Base-by-base conservation (phyloP, 2,113 vertebrate genomes). In the Clupea harengus region DNA sequence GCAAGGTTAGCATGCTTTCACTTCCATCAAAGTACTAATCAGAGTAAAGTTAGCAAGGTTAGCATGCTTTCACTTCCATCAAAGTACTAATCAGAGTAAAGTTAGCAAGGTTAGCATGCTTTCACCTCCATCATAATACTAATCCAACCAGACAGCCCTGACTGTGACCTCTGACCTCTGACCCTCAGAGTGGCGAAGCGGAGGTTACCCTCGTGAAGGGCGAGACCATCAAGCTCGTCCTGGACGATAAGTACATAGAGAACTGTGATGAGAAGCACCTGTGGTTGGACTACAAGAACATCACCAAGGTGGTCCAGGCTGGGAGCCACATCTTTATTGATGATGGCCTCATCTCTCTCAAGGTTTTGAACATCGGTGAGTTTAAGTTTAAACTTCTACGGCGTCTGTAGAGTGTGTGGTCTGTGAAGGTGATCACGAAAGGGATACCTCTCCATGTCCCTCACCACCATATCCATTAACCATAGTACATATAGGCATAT, bases 211-310 rank as follows among this genome's bases (percentile, higher is more conserved):
- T 99, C 50, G 97, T 96, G 92, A 99, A 96, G 88, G 97, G 97
- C 0, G 91, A 95, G 5, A 85, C 87, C 0, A 96, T 99, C 78
- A 99, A 97, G 92, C 82, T 99, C 81, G 99, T 97, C 0, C 91
- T 98, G 6, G 97, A 99, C 6, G 91, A 99, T 13, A 91, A 95
- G 67, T 98, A 90, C 93, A 97, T 91, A 95, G 97, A 99, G 0
- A 97, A 95, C 0, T 99, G 98, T 0, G 97, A 99, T 0, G 98
- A 99, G 49, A 95, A 96, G 0, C 82, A 89, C 0, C 93, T 99
- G 84, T 99, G 98, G 98, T 1, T 99, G n/a, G 98, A 99, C 95
- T 99, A 99, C 93, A 99, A 99, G 94, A 99, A 99, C 90, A 95
- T 99, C 86, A 96, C 50, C 92, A 98, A 97, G 87, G 98, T 99